phyloP scores from a whole-genome alignment of 2,888 invertebrate species.

The Orchesellides sinensis region DNA sequence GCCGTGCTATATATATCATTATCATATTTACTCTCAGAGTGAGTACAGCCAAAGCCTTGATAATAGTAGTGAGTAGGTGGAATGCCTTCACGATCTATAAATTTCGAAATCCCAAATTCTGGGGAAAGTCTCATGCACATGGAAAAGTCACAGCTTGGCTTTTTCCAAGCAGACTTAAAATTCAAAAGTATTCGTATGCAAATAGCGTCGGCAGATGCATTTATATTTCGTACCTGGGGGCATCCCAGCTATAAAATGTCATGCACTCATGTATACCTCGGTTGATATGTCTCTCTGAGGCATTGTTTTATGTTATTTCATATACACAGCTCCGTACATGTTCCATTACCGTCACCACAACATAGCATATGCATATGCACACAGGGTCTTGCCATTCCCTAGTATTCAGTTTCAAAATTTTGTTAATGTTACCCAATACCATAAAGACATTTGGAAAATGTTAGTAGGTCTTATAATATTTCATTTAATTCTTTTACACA shows the following conservation, averaged over 20 bases:
- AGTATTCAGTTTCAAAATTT: no score
- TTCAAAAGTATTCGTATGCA: neutral
- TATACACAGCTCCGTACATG: no score
- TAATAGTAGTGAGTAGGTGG: no score
- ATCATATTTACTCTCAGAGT: conserved; percentile 20
- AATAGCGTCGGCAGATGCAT: neutral
- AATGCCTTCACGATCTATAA: no score
- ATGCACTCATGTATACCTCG: conserved; percentile 5
- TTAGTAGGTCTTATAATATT: no score
- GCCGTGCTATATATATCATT: conserved; percentile 35
- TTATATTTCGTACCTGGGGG: neutral
- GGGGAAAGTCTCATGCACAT: neutral
- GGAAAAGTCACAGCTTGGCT: neutral
- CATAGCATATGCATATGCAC: no score
- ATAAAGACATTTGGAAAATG: no score
- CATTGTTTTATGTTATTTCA: conserved; percentile 40
- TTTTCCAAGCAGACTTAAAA: neutral
- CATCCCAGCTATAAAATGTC: neutral
- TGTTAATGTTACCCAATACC: no score
- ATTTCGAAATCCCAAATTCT: neutral
- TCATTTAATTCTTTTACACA: no score
- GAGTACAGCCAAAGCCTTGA: conserved; percentile 4
- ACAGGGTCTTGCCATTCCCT: no score
- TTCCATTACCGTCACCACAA: no score
- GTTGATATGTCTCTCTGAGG: conserved; percentile 33